Evolutionary conservation across 1,140 invertebrate genomes (phyloP).

Genomic region (Tetragnatha versicolor): DNA sequence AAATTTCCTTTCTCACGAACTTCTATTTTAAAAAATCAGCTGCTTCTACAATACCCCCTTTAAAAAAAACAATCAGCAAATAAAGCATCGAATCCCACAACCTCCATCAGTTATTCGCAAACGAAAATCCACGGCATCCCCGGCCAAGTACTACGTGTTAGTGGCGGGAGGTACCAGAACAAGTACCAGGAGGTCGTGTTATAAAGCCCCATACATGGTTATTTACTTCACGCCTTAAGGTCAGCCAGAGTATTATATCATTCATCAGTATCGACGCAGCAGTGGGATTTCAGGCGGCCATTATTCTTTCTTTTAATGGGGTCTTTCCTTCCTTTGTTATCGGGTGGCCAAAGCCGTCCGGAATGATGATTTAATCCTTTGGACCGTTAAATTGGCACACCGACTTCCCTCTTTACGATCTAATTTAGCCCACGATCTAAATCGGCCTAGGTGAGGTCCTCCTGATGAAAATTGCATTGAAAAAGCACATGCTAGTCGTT

Average conservation of each 20-base stretch:
- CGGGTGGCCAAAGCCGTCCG: constrained; percentile 4
- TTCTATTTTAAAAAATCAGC: no score
- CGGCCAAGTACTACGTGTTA: neutral
- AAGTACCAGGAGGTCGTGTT: neutral
- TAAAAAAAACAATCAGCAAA: no score
- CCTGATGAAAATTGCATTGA: constrained; percentile 26
- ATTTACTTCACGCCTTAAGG: constrained; percentile 28
- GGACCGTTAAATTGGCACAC: constrained; percentile 49
- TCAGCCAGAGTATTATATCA: constrained; percentile 27
- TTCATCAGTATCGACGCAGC: constrained; percentile 41
- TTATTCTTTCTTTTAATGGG: constrained; percentile 35
- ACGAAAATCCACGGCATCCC: neutral
- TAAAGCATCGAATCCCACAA: no score
- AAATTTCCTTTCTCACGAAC: no score
- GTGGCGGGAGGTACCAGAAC: neutral
- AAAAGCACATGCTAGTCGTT: constrained; percentile 23
- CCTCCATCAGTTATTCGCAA: neutral
- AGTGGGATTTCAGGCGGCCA: constrained; percentile 43
- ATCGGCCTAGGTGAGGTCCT: neutral
- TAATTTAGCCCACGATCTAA: constrained; percentile 29
- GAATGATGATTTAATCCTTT: constrained; percentile 52
- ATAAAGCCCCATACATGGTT: constrained; percentile 1
- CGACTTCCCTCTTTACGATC: constrained; percentile 31
- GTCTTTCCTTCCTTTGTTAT: constrained; percentile 30
- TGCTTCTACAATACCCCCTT: no score